phyloP scores from a whole-genome alignment of 2,888 invertebrate species.

The Malacosoma neustria region DNA sequence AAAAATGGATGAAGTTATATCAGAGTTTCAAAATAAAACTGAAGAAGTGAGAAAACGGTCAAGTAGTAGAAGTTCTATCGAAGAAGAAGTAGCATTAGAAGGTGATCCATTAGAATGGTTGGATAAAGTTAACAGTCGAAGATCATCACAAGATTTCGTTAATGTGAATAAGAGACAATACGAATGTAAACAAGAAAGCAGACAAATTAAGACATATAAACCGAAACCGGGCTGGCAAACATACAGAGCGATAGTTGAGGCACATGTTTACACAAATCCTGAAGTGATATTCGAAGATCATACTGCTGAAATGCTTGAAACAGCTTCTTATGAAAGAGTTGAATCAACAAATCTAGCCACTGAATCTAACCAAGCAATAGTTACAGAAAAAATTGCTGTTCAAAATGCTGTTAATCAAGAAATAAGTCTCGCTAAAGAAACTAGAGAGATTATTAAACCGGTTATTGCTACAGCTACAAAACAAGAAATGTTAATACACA shows the following conservation, averaged over 20 bases:
- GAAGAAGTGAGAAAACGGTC: conserved; percentile 31
- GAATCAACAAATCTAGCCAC: conserved; percentile 16
- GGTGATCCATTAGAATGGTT: conserved; percentile 44
- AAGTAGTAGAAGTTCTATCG: conserved; percentile 37
- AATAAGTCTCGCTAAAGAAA: conserved; percentile 6
- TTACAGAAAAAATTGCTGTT: conserved; percentile 7
- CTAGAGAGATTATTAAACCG: conserved; percentile 17
- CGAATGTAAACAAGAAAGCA: conserved; percentile 24
- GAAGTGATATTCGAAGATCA: conserved; percentile 47
- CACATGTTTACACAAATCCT: conserved; percentile 59
- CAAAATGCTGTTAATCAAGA: conserved; percentile 1
- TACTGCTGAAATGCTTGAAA: conserved; percentile 32
- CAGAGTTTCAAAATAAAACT: conserved; percentile 50
- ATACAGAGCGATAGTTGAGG: conserved; percentile 57
- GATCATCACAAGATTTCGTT: conserved; percentile 18
- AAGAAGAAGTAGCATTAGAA: conserved; percentile 35
- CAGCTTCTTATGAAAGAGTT: conserved; percentile 24
- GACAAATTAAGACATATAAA: conserved; percentile 16
- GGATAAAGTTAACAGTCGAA: conserved; percentile 27
- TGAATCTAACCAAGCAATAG: conserved; percentile 10
- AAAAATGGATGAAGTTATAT: conserved; percentile 53
- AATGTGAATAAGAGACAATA: conserved; percentile 19
- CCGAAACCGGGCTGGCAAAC: conserved; percentile 33
- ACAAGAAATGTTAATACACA: conserved; percentile 13
- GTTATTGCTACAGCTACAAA: conserved; percentile 10